phyloP scores from a whole-genome alignment of 2,888 invertebrate genomes.

The Mythimna vitellina region DNA sequence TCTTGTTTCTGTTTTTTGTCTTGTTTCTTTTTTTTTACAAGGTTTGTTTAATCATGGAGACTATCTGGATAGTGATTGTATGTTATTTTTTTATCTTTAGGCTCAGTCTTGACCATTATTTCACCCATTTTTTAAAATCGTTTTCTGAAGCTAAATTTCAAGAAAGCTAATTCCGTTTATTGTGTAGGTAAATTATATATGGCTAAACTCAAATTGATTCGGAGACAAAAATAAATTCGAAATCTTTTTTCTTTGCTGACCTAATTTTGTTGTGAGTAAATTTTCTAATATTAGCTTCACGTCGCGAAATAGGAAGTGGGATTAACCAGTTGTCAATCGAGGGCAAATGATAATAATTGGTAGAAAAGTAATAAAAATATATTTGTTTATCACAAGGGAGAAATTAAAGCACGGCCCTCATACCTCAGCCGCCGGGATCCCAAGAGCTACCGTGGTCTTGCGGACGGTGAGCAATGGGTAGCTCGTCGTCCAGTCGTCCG shows the following conservation, averaged over 20 bases:
- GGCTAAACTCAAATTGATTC: background rate
- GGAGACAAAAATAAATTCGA: no score
- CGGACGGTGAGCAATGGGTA: no score
- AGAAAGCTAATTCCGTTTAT: background rate
- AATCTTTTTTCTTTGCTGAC: background rate
- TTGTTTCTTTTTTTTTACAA: background rate
- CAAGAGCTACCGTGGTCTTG: no score
- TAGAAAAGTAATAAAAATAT: background rate
- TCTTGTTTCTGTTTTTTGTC: conserved; percentile 10
- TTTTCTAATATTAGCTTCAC: background rate
- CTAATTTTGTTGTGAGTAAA: background rate
- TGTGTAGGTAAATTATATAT: background rate
- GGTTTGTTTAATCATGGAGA: background rate
- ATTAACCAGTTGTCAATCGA: background rate
- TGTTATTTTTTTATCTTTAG: no score
- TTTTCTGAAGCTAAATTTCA: background rate
- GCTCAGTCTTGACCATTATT: no score
- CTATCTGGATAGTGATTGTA: background rate
- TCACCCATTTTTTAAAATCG: no score
- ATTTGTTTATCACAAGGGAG: background rate
- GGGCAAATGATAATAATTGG: background rate
- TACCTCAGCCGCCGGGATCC: no score
- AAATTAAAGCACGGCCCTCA: background rate
- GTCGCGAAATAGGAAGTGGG: background rate
- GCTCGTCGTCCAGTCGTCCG: no score